Evolutionary conservation across 1,140 invertebrate species (phyloP).

Genomic region (Sminthurides bifidus): DNA sequence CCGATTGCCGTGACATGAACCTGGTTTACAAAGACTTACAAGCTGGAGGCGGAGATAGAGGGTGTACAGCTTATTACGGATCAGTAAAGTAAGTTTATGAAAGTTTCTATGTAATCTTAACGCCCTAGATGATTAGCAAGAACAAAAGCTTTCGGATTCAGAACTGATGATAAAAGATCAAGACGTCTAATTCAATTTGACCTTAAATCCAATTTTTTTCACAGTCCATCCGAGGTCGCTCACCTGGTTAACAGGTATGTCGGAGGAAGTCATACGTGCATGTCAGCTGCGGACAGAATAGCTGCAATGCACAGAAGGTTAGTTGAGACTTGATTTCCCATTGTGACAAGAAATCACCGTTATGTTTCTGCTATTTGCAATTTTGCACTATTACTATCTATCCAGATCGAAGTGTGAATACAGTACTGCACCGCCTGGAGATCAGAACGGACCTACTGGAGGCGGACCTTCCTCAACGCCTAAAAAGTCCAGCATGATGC

Average conservation of each 20-base stretch:
- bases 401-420: too few relatives aligned
- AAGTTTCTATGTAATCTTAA: not conserved
- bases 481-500: too few relatives aligned
- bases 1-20: constrained; percentile 8
- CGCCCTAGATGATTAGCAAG: too few relatives aligned
- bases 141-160: too few relatives aligned
- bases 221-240: constrained; percentile 17
- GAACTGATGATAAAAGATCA: too few relatives aligned
- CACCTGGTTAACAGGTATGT: constrained; percentile 56
- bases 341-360: too few relatives aligned
- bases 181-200: not conserved
- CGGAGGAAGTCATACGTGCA: constrained; percentile 53
- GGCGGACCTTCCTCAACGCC: too few relatives aligned
- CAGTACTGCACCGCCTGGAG: too few relatives aligned
- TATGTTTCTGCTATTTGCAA: too few relatives aligned
- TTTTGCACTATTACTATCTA: too few relatives aligned
- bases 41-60: not conserved
- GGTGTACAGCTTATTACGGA: not conserved
- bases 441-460: too few relatives aligned
- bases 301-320: constrained; percentile 12
- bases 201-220: not conserved
- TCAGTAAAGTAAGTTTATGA: not conserved
- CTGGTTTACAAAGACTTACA: not conserved
- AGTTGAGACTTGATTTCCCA: too few relatives aligned
- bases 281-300: constrained; percentile 43